A percentile compares a stretch with the other conserved stretches of the same genome.
Evolutionary conservation across 2,888 invertebrate genomes (phyloP).

Genomic region (Myopa testacea): DNA sequence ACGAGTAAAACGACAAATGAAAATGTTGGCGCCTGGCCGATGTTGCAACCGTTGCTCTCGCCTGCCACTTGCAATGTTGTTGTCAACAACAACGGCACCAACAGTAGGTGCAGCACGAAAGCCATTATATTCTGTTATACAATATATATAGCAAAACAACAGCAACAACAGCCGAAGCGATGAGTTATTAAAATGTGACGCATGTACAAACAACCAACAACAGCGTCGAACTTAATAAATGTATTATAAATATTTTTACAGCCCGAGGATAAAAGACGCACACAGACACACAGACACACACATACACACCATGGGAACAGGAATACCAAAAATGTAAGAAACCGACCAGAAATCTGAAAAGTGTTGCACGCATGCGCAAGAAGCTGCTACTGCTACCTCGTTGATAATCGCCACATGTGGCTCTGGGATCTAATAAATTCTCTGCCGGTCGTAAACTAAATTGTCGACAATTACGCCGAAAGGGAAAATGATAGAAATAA

Average conservation of each 20-base stretch:
- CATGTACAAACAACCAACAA: slow-evolving; percentile 29
- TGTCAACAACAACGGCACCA: background rate
- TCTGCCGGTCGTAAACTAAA: slow-evolving; percentile 63
- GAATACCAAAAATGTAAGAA: background rate
- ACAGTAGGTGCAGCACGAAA: background rate
- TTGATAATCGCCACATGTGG: slow-evolving; percentile 26
- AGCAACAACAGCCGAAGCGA: slow-evolving; percentile 8
- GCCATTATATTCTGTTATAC: background rate
- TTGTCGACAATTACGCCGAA: slow-evolving; percentile 63
- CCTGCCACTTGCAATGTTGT: too few relatives aligned
- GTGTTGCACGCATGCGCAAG: slow-evolving; percentile 50
- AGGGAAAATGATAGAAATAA: slow-evolving; percentile 63
- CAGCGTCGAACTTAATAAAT: slow-evolving; percentile 37
- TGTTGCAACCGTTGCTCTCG: too few relatives aligned
- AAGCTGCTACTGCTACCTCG: slow-evolving; percentile 31
- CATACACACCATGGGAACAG: background rate
- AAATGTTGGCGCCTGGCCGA: too few relatives aligned
- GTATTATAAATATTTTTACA: slow-evolving; percentile 35
- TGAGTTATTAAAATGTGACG: slow-evolving; percentile 1
- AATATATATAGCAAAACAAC: too few relatives aligned
- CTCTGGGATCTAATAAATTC: slow-evolving; percentile 63
- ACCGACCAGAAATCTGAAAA: slow-evolving; percentile 44
- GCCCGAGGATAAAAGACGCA: slow-evolving; percentile 34
- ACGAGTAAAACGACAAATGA: background rate
- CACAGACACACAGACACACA: slow-evolving; percentile 10